Evolutionary conservation across 2,888 invertebrate genomes (phyloP), one percentile per base, ranked within the genome.

Genomic region (Drosophila prolongata): DNA sequence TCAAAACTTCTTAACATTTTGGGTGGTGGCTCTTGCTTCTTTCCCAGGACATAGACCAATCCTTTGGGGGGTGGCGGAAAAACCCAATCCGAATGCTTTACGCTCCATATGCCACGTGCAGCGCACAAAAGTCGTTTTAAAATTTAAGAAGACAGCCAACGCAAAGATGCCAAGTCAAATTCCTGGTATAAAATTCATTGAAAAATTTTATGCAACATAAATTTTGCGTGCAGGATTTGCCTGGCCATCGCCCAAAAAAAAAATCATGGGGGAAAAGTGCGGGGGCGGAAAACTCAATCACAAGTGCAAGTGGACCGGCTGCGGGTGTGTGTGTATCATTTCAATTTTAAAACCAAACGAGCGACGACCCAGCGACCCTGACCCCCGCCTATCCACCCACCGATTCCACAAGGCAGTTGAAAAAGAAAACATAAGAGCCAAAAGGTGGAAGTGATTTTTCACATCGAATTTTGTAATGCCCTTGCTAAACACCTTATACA

Each of bases 61-160:
- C 60, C 60, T 58, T 61, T 59, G 24, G 59, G 58, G 57, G 44
- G 27, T 57, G 65, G 40, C 53, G 14, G 27, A 19, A 10, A n/a
- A 55, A 11, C 49, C 37, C 50, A 78, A 77, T 82, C 72, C 59
- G 62, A 81, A 76, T 82, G 85, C 78, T 89, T 89, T 86, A 90
- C 91, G 90, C 87, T 88, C 91, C 91, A 90, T 91, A 90, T 90
- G 90, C 85, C 90, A 90, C 91, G 90, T 91, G 90, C 89, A 78
- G 73, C 68, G 74, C 47, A 68, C 78, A 60, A 73, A 76, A 87
- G 81, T 84, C 89, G 79, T 87, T 84, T 87, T 62, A 77, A 85
- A 81, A 77, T 89, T 76, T 55, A 85, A 85, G 75, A 57, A 44
- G 59, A 59, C 53, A 59, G 47, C 64, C 49, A 55, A 75, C 77